Percentiles rank a stretch among this genome's conserved stretches.
These are phyloP conservation scores for Microtus richardsoni DNA, from an alignment of 2,113 vertebrate species.

Conservation along the genomic window DNA sequence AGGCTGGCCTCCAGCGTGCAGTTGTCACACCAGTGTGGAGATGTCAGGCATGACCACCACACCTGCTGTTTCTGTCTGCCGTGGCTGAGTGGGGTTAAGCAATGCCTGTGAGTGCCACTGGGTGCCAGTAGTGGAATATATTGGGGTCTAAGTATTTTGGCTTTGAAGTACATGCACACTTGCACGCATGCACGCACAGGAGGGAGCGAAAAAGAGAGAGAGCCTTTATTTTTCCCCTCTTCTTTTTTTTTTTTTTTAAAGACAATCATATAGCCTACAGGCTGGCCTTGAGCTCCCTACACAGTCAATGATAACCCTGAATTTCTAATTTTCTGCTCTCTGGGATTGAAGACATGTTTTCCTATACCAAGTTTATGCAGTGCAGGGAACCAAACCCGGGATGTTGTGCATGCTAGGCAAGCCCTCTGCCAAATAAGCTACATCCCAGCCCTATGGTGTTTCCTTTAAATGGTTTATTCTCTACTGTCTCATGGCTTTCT, in stretches of 20 bases:
- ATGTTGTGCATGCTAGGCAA: not conserved
- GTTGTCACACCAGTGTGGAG: no score
- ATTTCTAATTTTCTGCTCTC: not conserved
- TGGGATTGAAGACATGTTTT: not conserved
- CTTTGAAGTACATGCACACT: not conserved
- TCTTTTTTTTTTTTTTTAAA: not conserved
- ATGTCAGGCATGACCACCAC: fast-evolving
- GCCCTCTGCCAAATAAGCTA: not conserved
- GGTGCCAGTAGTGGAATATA: slow-evolving; percentile 68
- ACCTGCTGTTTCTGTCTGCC: not conserved
- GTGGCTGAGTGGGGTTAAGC: not conserved
- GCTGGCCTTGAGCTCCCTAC: not conserved
- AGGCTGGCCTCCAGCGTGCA: no score
- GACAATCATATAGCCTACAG: not conserved
- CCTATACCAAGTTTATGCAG: not conserved
- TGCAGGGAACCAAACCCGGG: not conserved
- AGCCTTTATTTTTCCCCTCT: not conserved
- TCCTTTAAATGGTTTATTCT: not conserved
- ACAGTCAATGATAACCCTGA: not conserved
- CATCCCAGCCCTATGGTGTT: not conserved
- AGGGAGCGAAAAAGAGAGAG: not conserved
- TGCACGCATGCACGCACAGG: not conserved
- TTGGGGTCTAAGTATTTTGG: slow-evolving; percentile 43
- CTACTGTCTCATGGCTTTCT: not conserved
- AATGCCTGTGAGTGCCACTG: slow-evolving; percentile 75